Base-by-base conservation (phyloP, 2,888 invertebrate species). In the Eremobia ochroleuca region DNA sequence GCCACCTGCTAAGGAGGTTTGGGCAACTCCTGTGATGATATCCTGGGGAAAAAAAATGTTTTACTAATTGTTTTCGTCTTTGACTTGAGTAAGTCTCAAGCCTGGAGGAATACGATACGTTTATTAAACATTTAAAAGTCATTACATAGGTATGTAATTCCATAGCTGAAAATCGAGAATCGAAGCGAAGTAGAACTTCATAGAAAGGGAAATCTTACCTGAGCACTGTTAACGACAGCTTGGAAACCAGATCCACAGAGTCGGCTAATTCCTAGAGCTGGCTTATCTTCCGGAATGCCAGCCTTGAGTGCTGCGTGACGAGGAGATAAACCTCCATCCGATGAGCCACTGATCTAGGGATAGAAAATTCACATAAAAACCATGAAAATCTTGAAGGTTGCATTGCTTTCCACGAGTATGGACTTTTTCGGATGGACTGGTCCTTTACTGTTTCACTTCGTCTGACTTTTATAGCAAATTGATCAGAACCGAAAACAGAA, bases 211-310 rank as follows among this genome's bases (percentile, higher is more conserved):
- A 2, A 4, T 28, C 43, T 85, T 88, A 98, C 98, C 97, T 99
- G 99, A 43, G 98, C 98, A 77, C 98, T 99, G 94, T 98, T 99
- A 9, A 99, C 97, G 81, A 99, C 97, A 0, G 99, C 98, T 93
- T 99, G 99, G 95, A 99, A 99, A 5, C 99, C 99, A 65, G 99
- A 99, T 28, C 99, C 99, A 95, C 99, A 99, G 25, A 99, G 97
- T 84, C 99, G 97, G 96, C 99, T 99, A 13, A 99, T 97, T 28
- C 98, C 98, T 2, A 99, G 96, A 3, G 99, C 99, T 15, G 99
- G 99, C 76, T 97, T 98, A 66, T 98, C 98, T 84, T 98, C 95
- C 2, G 99, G 98, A 72, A 99, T 97, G 13, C 99, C 99, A 85
- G 98, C 97, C 88, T 98, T 97, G 8, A 99, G 97, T 0, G 98